These are phyloP conservation scores for Sesia apiformis DNA, from an alignment of 2,888 invertebrate genomes.

Conservation along the genomic window DNA sequence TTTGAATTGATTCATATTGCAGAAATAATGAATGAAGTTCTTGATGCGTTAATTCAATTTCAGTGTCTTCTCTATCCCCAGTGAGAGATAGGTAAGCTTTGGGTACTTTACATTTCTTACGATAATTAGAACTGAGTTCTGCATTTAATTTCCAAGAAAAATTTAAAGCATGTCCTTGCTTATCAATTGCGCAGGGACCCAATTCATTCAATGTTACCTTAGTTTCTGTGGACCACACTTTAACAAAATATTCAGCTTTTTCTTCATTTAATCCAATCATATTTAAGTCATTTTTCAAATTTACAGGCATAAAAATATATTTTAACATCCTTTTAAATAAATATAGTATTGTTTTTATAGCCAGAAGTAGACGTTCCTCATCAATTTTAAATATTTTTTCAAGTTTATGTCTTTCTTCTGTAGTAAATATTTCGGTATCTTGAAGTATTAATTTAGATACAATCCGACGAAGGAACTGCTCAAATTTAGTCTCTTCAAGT, in stretches of 20 bases:
- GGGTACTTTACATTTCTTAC: constrained; percentile 52
- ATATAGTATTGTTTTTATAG: constrained; percentile 50
- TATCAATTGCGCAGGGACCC: constrained; percentile 23
- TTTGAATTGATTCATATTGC: constrained; percentile 59
- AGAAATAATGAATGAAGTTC: constrained; percentile 55
- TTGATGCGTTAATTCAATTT: constrained; percentile 54
- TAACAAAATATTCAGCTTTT: constrained; percentile 48
- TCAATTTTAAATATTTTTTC: constrained; percentile 48
- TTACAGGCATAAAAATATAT: constrained; percentile 56
- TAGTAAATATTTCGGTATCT: constrained; percentile 50
- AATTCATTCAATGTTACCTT: constrained; percentile 44
- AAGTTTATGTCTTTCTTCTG: constrained; percentile 48
- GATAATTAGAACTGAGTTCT: constrained; percentile 55
- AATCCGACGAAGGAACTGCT: constrained; percentile 54
- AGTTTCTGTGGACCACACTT: constrained; percentile 57
- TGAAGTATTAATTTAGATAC: constrained; percentile 43
- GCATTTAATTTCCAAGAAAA: constrained; percentile 58
- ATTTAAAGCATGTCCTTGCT: constrained; percentile 26
- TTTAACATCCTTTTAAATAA: constrained; percentile 50
- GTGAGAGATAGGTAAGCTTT: constrained; percentile 47
- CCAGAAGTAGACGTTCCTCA: constrained; percentile 36
- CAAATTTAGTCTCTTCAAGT: constrained; percentile 51
- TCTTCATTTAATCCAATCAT: constrained; percentile 39
- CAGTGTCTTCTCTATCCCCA: constrained; percentile 25
- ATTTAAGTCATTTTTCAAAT: constrained; percentile 47